These are phyloP conservation scores for Pteronotus mesoamericanus DNA, from an alignment of 2,797 vertebrate species.

Conservation along the genomic window DNA sequence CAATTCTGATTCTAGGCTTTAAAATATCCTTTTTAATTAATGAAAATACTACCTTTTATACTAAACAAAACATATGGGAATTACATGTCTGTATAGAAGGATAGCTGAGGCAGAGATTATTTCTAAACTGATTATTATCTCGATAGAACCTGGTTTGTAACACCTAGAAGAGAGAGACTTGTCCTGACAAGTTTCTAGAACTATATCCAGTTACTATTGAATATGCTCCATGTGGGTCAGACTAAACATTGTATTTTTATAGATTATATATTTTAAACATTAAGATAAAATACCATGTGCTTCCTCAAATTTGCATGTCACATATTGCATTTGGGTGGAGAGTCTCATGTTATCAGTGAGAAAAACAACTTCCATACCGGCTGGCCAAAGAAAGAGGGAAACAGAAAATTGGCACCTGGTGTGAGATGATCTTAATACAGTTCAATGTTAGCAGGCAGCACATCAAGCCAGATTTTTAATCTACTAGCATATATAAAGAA, in stretches of 20 bases:
- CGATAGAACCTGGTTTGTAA: background rate
- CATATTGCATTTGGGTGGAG: conserved; percentile 55
- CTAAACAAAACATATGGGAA: background rate
- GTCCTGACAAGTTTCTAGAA: background rate
- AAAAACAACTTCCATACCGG: conserved; percentile 46
- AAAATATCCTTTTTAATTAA: background rate
- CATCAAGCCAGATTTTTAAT: conserved; percentile 50
- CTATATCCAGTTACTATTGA: background rate
- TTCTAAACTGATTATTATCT: conserved; percentile 22
- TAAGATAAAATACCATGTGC: conserved; percentile 61
- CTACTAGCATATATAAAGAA: conserved; percentile 44
- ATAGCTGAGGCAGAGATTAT: background rate
- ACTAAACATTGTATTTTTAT: conserved; percentile 31
- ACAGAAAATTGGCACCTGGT: conserved; percentile 19
- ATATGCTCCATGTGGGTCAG: background rate
- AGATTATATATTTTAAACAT: conserved; percentile 47
- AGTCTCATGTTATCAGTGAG: conserved; percentile 59
- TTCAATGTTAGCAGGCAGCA: conserved; percentile 59
- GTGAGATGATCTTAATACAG: conserved; percentile 55
- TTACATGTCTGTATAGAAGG: background rate
- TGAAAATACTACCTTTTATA: background rate
- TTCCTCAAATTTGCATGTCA: conserved; percentile 66
- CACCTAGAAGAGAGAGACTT: background rate
- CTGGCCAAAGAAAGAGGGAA: conserved; percentile 54
- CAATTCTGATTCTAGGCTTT: background rate